A percentile compares a stretch with the other conserved stretches of the same genome.
Evolutionary conservation across 2,113 vertebrate genomes (phyloP).

Genomic region (Dascyllus trimaculatus): DNA sequence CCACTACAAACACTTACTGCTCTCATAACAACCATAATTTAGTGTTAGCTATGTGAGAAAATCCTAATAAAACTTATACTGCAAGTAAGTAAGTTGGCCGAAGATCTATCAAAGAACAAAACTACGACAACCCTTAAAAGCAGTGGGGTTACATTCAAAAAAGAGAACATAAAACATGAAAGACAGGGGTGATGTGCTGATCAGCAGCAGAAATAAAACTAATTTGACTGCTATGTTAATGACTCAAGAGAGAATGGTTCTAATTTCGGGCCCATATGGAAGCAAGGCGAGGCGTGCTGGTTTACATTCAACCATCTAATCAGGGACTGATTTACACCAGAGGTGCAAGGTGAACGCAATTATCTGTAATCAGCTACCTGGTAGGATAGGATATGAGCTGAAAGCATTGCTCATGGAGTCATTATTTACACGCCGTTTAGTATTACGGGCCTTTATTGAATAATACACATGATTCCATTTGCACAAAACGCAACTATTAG

Average conservation of each 20-base stretch:
- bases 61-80: too few relatives aligned
- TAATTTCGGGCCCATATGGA: slow-evolving; percentile 18
- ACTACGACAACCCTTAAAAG: too few relatives aligned
- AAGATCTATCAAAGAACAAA: too few relatives aligned
- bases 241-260: neutral
- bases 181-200: too few relatives aligned
- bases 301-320: slow-evolving; percentile 44
- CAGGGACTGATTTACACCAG: slow-evolving; percentile 43
- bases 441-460: neutral
- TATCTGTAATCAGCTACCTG: slow-evolving; percentile 45
- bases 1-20: too few relatives aligned
- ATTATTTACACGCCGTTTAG: neutral
- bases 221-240: slow-evolving; percentile 17
- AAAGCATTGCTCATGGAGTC: neutral
- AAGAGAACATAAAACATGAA: too few relatives aligned
- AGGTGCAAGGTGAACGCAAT: slow-evolving; percentile 34
- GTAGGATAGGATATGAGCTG: slow-evolving; percentile 12
- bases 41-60: too few relatives aligned
- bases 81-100: too few relatives aligned
- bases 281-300: slow-evolving; percentile 19
- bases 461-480: neutral
- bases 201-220: neutral
- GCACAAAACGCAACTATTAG: neutral
- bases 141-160: too few relatives aligned
- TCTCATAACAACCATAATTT: too few relatives aligned